Evolutionary conservation across 2,113 vertebrate species (phyloP), one percentile per base, ranked within the genome.

Genomic region (Phasianus colchicus): DNA sequence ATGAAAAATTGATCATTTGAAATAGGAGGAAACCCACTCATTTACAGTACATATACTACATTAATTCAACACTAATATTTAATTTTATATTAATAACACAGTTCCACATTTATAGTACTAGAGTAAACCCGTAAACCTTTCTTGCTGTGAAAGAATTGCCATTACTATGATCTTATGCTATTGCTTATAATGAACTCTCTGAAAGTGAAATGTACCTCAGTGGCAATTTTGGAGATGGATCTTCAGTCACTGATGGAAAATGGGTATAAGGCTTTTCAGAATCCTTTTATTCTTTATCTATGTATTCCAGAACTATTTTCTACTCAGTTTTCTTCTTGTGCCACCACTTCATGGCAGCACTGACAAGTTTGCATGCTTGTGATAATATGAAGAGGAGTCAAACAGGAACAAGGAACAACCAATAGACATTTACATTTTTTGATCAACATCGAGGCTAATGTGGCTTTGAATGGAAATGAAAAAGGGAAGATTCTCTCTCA

Each of bases 1-100:
- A 92, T 81, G 73, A 92, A 76, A 93, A 93, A 84, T 18, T 21
- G 47, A 75, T 85, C n/a, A 69, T 48, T 75, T 86, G 65, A 86
- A 84, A 92, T 50, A 60, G 0, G 2, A 85, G 34, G 74, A 25
- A 88, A 75, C 2, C 43, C 20, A n/a, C 40, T 66, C 20, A 25
- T 82, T 82, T 75, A 72, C 19, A 36, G 54, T 40, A 76, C 20
- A 32, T 48, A n/a, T 24, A 54, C 58, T 57, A 76, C 0, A 0
- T 1, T 52, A 45, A 50, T 50, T 69, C 17, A 79, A 55, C 13
- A 60, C 45, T 55, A 77, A 66, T 40, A 90, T 21, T 80, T 73
- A 70, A 29, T 64, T 55, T 9, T 74, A 47, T 32, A 57, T 5
- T 81, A 50, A 27, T 55, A 81, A 74, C 15, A 54, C 13, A 70